phyloP scores from a whole-genome alignment of 1,140 invertebrate species.

The Drosophila ogumai region DNA sequence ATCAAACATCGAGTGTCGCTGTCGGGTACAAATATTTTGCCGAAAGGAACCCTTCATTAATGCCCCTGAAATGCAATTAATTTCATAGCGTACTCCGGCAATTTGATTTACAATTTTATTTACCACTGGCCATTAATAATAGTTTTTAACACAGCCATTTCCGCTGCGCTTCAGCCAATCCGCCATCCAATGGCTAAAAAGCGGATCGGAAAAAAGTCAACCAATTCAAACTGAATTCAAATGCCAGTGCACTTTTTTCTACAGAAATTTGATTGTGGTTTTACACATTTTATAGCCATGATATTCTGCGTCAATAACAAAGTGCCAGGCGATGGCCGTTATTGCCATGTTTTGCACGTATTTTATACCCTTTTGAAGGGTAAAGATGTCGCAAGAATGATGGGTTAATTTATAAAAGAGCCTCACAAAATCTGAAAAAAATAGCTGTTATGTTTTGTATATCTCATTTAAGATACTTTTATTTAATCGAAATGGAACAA shows the following conservation, averaged over 20 bases:
- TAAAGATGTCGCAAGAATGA: no score
- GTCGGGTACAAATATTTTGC: constrained; percentile 32
- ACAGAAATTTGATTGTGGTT: constrained; percentile 39
- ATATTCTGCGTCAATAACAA: constrained; percentile 43
- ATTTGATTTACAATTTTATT: constrained; percentile 49
- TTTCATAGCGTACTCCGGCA: constrained; percentile 11
- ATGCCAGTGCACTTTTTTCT: constrained; percentile 23
- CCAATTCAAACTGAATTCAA: constrained; percentile 37
- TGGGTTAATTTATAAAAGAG: no score
- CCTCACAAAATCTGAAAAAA: no score
- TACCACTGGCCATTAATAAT: constrained; percentile 36
- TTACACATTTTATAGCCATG: constrained; percentile 32
- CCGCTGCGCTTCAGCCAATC: constrained; percentile 6
- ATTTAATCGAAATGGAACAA: no score
- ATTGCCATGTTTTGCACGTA: constrained; percentile 38
- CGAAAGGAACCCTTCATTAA: constrained; percentile 27
- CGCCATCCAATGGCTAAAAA: constrained; percentile 4
- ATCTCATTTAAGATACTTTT: no score
- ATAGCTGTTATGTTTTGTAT: no score
- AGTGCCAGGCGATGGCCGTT: constrained; percentile 24
- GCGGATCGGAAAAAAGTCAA: constrained; percentile 10
- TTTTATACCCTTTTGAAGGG: constrained; percentile 12
- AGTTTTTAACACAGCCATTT: constrained; percentile 19
- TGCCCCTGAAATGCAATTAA: constrained; percentile 44
- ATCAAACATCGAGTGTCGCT: constrained; percentile 30